Conservation (phyloP, 2,797 vertebrate species). For the Poecilia wingei region DNA sequence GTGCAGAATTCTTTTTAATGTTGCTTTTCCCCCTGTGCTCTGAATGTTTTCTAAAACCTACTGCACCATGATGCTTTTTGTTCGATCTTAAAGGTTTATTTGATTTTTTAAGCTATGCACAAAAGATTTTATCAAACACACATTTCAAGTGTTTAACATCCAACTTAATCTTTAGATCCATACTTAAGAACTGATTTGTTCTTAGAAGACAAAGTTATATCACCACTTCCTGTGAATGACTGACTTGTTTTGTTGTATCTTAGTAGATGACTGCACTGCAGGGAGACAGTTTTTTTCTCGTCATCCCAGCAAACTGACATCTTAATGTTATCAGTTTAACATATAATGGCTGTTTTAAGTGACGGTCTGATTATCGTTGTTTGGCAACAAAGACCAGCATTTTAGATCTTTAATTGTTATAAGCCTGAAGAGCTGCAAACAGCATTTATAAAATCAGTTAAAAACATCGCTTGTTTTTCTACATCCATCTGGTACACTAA, state of each 20-base stretch:
- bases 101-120: slow-evolving; percentile 47
- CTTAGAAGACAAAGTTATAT: background rate
- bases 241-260: background rate
- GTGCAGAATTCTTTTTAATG: slow-evolving; percentile 30
- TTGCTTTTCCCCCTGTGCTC: slow-evolving; percentile 36
- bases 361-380: background rate
- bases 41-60: slow-evolving; percentile 56
- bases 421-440: background rate
- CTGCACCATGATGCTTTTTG: slow-evolving; percentile 52
- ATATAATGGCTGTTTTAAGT: background rate
- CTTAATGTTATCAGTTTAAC: background rate
- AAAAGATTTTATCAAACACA: background rate
- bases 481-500: background rate
- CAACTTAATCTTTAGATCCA: background rate
- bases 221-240: background rate
- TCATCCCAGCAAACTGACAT: background rate
- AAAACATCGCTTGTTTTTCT: background rate
- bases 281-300: background rate
- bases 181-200: background rate
- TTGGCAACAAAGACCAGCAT: background rate
- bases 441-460: background rate
- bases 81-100: slow-evolving; percentile 68
- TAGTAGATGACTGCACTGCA: background rate
- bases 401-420: too few relatives aligned
- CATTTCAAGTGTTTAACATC: background rate